phyloP scores from a whole-genome alignment of 53 echinoderm and acorn worm genomes.

The Actinopyga echinites region DNA sequence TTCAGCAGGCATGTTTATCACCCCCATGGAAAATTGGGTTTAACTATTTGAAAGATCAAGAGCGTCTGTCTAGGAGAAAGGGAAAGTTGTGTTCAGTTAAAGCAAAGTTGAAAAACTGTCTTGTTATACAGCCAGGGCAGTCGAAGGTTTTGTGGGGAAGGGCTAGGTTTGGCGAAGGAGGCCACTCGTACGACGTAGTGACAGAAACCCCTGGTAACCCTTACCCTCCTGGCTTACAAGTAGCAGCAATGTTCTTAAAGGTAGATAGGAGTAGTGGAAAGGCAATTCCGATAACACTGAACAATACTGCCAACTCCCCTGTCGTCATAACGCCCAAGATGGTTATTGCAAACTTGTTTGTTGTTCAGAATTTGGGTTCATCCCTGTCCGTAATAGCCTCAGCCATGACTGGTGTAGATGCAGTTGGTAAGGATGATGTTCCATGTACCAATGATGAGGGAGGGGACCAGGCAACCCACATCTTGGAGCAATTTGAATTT shows the following conservation, averaged over 20 bases:
- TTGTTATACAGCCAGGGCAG: not conserved
- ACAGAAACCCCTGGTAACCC: not conserved
- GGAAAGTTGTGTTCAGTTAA: not conserved
- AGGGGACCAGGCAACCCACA: not conserved
- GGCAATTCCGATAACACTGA: not conserved
- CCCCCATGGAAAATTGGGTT: not conserved
- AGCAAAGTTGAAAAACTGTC: not conserved
- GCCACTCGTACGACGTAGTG: not conserved
- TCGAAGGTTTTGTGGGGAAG: not conserved
- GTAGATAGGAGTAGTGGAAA: not conserved
- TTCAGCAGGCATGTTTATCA: not conserved
- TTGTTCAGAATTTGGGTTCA: not conserved
- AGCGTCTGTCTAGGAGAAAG: not conserved
- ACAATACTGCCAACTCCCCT: not conserved
- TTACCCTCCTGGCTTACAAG: not conserved
- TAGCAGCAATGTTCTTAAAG: not conserved
- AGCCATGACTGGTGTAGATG: not conserved
- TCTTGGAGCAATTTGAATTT: constrained; percentile 2
- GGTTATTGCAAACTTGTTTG: not conserved
- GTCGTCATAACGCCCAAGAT: not conserved
- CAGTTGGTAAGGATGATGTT: too few species aligned
- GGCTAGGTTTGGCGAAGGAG: not conserved
- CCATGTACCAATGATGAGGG: too few species aligned
- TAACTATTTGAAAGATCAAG: not conserved
- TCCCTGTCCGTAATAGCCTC: not conserved